Evolutionary conservation across 1,140 invertebrate species (phyloP).

Genomic region (Trinorchestia longiramus): DNA sequence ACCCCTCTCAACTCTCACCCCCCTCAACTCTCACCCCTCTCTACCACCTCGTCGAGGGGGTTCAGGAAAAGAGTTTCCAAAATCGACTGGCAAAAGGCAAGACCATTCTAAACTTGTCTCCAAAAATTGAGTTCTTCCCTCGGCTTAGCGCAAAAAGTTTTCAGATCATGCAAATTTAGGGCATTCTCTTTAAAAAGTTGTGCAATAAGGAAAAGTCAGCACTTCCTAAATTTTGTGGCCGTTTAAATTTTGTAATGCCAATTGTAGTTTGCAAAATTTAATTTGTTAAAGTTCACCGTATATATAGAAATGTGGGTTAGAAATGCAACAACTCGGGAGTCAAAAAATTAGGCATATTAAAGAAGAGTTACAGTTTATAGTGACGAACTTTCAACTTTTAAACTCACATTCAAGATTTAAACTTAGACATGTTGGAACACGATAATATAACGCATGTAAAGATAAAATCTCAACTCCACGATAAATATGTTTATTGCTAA

Average conservation of each 20-base stretch:
- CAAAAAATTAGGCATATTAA: no score
- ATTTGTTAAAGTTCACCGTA: neutral
- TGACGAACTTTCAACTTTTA: no score
- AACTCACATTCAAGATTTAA: no score
- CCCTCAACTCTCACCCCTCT: neutral
- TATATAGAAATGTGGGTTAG: neutral
- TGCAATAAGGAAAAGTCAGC: neutral
- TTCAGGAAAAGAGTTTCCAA: neutral
- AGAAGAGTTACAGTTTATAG: no score
- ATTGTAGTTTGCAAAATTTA: neutral
- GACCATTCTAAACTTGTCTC: neutral
- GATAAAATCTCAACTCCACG: no score
- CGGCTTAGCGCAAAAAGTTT: neutral
- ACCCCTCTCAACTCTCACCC: neutral
- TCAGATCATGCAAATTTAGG: neutral
- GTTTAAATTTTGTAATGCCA: neutral
- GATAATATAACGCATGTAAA: no score
- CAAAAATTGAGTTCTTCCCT: neutral
- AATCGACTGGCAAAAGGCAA: neutral
- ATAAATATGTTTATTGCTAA: no score
- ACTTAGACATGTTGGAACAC: no score
- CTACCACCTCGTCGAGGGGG: neutral
- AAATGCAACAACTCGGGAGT: no score
- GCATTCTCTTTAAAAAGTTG: conserved; percentile 1
- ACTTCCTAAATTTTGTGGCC: neutral